Evolutionary conservation across 2,797 vertebrate genomes (phyloP).

Genomic region (Merluccius polli): DNA sequence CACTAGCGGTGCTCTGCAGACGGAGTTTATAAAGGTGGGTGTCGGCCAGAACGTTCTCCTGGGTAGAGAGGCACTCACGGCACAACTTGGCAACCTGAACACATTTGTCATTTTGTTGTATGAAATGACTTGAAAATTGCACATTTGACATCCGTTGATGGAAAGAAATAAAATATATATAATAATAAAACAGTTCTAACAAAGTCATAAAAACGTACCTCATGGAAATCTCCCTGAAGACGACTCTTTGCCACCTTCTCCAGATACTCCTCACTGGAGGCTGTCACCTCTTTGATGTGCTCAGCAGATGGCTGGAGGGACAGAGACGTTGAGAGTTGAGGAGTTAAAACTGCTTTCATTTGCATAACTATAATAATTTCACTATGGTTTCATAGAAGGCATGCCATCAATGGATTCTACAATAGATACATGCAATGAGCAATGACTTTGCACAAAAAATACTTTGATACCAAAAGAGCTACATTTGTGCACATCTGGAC

Average conservation of each 20-base stretch:
- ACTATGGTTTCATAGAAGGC: not conserved
- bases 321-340: constrained; percentile 10
- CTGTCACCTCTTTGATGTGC: constrained; percentile 76
- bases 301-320: constrained; percentile 77
- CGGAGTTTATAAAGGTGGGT: constrained; percentile 81
- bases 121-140: not conserved
- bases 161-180: not conserved
- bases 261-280: constrained; percentile 77
- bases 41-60: constrained; percentile 81
- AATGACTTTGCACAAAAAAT: too few species aligned
- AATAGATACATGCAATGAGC: too few species aligned
- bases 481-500: too few species aligned
- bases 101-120: not conserved
- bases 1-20: constrained; percentile 77
- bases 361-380: not conserved
- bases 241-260: constrained; percentile 82
- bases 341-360: not conserved
- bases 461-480: too few species aligned
- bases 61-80: constrained; percentile 79
- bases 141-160: too few species aligned
- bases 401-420: too few species aligned
- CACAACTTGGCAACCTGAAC: constrained; percentile 84
- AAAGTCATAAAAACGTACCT: constrained; percentile 65
- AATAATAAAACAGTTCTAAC: not conserved
- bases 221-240: constrained; percentile 71